Evolutionary conservation across 2,888 invertebrate species (phyloP).

Genomic region (Diarsia dahlii): DNA sequence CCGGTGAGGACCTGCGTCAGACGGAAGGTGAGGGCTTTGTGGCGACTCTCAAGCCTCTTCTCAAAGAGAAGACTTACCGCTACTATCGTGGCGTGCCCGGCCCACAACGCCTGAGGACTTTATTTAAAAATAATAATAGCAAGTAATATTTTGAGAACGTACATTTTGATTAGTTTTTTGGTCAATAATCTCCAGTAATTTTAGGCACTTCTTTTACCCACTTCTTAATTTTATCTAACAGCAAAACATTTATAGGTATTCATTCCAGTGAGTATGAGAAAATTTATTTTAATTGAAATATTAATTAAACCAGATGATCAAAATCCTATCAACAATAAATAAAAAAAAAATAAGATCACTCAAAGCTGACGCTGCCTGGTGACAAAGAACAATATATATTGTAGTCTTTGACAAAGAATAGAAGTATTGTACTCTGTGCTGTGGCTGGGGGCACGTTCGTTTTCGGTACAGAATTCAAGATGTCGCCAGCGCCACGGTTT

Average conservation of each 20-base stretch:
- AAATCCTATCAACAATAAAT: background rate
- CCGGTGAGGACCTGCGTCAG: too few relatives aligned
- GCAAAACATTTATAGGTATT: background rate
- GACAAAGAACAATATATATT: too few relatives aligned
- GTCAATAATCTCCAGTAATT: background rate
- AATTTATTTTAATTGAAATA: background rate
- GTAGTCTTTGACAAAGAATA: too few relatives aligned
- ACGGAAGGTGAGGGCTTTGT: too few relatives aligned
- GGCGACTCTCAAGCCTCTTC: too few relatives aligned
- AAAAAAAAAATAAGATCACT: background rate
- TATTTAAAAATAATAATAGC: background rate
- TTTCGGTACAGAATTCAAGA: too few relatives aligned
- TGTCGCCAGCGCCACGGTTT: too few relatives aligned
- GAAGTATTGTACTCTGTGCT: too few relatives aligned
- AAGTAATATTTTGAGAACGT: slow-evolving; percentile 3
- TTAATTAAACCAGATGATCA: background rate
- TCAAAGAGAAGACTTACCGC: too few relatives aligned
- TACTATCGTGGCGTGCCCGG: too few relatives aligned
- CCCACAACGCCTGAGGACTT: too few relatives aligned
- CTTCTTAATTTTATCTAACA: background rate
- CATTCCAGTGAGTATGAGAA: background rate
- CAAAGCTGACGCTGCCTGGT: background rate
- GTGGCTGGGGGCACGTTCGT: too few relatives aligned
- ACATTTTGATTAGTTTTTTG: slow-evolving; percentile 22
- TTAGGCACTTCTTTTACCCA: background rate